phyloP scores from a whole-genome alignment of 1,140 invertebrate genomes.

The Paralvinella palmiformis region DNA sequence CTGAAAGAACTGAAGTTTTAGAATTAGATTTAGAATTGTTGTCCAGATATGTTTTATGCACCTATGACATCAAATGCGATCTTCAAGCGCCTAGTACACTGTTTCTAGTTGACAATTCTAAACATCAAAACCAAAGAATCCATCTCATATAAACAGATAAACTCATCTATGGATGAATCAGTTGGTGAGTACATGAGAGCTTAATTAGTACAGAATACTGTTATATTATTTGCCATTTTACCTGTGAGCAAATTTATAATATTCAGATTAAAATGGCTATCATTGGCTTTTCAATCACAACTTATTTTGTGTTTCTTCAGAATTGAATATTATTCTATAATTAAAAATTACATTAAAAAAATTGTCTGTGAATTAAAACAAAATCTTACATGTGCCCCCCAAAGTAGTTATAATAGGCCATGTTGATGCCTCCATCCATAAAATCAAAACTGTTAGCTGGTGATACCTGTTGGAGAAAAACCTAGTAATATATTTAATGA shows the following conservation, averaged over 20 bases:
- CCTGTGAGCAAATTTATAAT: background rate
- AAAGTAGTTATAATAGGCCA: conserved; percentile 26
- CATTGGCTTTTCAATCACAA: no score
- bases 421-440: conserved; percentile 34
- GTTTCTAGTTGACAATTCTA: no score
- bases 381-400: conserved; percentile 31
- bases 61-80: background rate
- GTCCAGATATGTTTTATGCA: background rate
- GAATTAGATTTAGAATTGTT: background rate
- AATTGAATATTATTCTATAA: background rate
- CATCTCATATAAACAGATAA: no score
- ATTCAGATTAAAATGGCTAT: background rate
- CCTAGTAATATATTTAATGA: background rate
- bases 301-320: no score
- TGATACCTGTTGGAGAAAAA: conserved; percentile 22
- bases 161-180: no score
- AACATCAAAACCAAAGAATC: no score
- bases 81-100: background rate
- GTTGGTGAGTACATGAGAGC: background rate
- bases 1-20: background rate
- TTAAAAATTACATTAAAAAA: background rate
- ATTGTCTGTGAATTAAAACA: no score
- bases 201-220: background rate
- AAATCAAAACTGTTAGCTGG: conserved; percentile 34
- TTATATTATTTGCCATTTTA: background rate